Evolutionary conservation across 2,888 invertebrate genomes (phyloP).

Genomic region (Rambutsinella grinnellia): DNA sequence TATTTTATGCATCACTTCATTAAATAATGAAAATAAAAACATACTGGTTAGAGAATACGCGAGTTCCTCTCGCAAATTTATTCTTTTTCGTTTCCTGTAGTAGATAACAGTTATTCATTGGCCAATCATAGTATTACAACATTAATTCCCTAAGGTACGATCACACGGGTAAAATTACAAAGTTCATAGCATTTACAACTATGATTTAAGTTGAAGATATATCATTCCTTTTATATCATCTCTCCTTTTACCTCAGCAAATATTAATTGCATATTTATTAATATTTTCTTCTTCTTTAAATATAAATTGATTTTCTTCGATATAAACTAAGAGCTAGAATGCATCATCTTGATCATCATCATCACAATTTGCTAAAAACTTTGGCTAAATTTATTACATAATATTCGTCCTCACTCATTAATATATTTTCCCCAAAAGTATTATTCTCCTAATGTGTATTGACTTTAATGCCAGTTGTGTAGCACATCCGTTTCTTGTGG

Average conservation of each 20-base stretch:
- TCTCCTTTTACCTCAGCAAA: background rate
- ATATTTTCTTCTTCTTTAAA: background rate
- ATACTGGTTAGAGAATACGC: background rate
- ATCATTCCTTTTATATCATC: background rate
- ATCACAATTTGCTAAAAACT: too few species aligned
- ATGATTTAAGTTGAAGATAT: background rate
- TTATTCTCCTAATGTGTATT: too few species aligned
- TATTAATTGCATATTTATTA: background rate
- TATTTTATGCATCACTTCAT: too few species aligned
- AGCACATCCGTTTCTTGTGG: too few species aligned
- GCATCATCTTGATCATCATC: background rate
- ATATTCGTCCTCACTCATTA: too few species aligned
- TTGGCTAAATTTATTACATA: too few species aligned
- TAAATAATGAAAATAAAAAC: too few species aligned
- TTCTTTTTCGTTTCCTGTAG: background rate
- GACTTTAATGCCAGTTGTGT: too few species aligned
- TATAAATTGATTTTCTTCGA: background rate
- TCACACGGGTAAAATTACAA: conserved; percentile 31
- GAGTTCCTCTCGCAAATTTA: background rate
- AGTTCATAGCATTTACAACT: background rate
- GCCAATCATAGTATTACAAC: conserved; percentile 25
- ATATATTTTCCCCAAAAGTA: too few species aligned
- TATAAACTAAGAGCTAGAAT: background rate
- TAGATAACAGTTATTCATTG: conserved; percentile 23
- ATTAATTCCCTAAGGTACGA: conserved; percentile 34